Evolutionary conservation across 2,888 invertebrate genomes (phyloP), one percentile per base, ranked within the genome.

Genomic region (Orthosia incerta): DNA sequence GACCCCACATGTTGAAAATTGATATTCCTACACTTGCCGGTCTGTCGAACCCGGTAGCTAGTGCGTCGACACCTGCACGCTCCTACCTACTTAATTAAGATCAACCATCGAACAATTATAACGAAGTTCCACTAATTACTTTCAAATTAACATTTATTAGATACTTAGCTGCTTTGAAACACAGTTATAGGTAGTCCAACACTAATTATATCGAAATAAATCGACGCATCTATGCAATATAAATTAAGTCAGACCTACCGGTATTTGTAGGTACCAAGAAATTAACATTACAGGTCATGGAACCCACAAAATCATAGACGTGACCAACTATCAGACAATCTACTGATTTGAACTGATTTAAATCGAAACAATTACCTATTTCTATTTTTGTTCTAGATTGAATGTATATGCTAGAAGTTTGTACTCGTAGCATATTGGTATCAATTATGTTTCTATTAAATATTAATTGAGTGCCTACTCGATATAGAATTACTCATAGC

Each of bases 1-100:
- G 65, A 75, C 81, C 71, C 80, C 71, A 74, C 79, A 79, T 71
- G 75, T 81, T 81, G 81, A 71, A 81, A 81, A 81, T 75, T 81
- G 75, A 81, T 81, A 81, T 78, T 71, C 74, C 71, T 66, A 66
- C 64, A 67, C 76, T 82, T 79, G 59, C 65, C 82, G 82, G 76
- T 82, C 82, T 79, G 82, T 62, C 48, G 79, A 67, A 20, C 68
- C 60, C 76, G 69, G 76, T 16, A 66, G 69, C 57, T 23, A 16
- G 63, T 79, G 57, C 59, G 61, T 71, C 64, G 51, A 78, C 78
- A 81, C 81, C 71, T 81, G 81, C 78, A 71, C 53, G 26, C 9
- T 39, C 13, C 51, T 59, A 53, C 48, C 20, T 55, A 82, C 31
- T 51, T 67, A 79, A 79, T 82, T 82, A 79, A 70, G 71, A 79